A percentile compares a stretch with the other conserved stretches of the same genome.
Conservation (phyloP, 2,113 vertebrate species). For the Oncorhynchus kisutch region DNA sequence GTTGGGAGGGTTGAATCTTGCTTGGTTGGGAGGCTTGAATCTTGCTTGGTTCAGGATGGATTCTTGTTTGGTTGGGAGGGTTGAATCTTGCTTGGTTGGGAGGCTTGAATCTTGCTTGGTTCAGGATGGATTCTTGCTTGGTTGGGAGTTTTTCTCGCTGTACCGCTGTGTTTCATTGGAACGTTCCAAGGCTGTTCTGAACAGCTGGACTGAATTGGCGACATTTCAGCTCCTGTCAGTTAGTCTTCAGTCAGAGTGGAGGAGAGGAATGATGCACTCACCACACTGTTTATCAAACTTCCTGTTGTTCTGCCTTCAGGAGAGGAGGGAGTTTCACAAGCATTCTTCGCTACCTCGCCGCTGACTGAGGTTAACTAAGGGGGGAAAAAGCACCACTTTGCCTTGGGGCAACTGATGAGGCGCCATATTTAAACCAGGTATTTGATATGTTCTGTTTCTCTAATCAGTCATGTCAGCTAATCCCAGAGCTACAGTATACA, state of each 20-base stretch:
- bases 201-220: slow-evolving; percentile 55
- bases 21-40: too few species aligned
- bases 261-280: slow-evolving; percentile 11
- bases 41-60: too few species aligned
- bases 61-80: too few species aligned
- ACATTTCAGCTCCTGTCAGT: slow-evolving; percentile 53
- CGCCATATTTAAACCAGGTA: not conserved
- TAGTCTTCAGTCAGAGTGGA: not conserved
- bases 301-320: slow-evolving; percentile 22
- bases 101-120: too few species aligned
- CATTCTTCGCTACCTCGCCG: not conserved
- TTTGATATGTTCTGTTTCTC: slow-evolving; percentile 30
- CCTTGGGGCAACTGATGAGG: not conserved
- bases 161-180: slow-evolving; percentile 36
- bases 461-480: slow-evolving; percentile 13
- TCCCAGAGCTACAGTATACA: too few species aligned
- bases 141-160: not conserved
- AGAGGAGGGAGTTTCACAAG: not conserved
- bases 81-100: not conserved
- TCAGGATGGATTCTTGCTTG: too few species aligned
- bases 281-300: slow-evolving; percentile 29
- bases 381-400: not conserved
- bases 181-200: not conserved
- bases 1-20: too few species aligned
- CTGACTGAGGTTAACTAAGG: not conserved